These are phyloP conservation scores for Oryzias melastigma DNA, from an alignment of 2,113 vertebrate genomes.

Conservation along the genomic window DNA sequence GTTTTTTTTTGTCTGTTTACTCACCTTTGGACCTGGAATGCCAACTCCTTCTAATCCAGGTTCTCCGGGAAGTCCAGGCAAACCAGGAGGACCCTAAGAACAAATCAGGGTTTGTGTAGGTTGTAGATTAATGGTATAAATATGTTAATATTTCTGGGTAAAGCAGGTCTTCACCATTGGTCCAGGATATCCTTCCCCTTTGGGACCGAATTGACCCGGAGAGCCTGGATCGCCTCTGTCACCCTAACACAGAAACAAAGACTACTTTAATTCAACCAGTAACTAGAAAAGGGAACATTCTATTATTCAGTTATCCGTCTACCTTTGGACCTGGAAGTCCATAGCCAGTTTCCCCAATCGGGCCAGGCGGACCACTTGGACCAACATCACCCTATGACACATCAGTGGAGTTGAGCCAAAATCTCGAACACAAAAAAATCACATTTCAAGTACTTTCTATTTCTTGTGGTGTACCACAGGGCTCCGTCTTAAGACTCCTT, in stretches of 20 bases:
- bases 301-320: neutral
- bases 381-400: constrained; percentile 83
- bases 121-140: constrained; percentile 8
- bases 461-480: too few relatives aligned
- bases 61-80: constrained; percentile 83
- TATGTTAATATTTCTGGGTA: constrained; percentile 1
- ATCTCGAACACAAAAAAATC: neutral
- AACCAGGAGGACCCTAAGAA: constrained; percentile 82
- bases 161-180: constrained; percentile 75
- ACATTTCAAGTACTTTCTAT: neutral
- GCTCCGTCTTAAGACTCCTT: too few relatives aligned
- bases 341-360: constrained; percentile 86
- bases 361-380: constrained; percentile 80
- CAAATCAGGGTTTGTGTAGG: neutral
- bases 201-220: constrained; percentile 81
- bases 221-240: constrained; percentile 82
- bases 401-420: neutral
- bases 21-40: constrained; percentile 86
- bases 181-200: constrained; percentile 87
- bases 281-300: too few relatives aligned
- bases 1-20: neutral
- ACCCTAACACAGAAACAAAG: constrained; percentile 71
- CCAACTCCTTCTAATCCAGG: constrained; percentile 83
- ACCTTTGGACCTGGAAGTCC: constrained; percentile 91
- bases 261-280: too few relatives aligned